Conservation (phyloP, 2,113 vertebrate genomes). For the Pelecanus crispus region DNA sequence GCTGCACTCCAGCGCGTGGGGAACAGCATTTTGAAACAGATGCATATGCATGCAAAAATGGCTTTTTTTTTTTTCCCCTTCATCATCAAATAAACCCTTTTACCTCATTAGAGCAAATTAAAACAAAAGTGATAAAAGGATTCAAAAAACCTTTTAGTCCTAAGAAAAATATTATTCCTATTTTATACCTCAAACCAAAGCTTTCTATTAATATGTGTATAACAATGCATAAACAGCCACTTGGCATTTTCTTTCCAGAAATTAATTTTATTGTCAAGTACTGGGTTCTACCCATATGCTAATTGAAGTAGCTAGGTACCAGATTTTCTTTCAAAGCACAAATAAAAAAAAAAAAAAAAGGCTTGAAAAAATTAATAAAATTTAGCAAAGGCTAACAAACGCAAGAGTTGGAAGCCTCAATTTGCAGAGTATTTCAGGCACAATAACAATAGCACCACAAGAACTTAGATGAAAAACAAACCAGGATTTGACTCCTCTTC, state of each 20-base stretch:
- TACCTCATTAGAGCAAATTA: neutral
- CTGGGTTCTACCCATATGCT: fast-evolving
- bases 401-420: neutral
- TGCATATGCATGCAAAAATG: fast-evolving
- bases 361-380: neutral
- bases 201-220: neutral
- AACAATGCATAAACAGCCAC: neutral
- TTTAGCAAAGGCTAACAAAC: neutral
- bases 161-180: neutral
- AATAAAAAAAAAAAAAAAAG: neutral
- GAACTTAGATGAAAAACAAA: too few species aligned
- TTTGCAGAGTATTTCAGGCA: neutral
- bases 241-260: neutral
- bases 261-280: neutral
- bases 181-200: neutral
- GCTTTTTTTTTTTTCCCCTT: fast-evolving
- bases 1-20: neutral
- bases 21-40: neutral
- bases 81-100: neutral
- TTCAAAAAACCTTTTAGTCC: neutral
- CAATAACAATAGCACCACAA: fast-evolving
- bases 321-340: neutral
- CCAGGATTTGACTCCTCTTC: too few species aligned
- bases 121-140: neutral
- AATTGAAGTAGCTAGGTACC: too few species aligned